phyloP scores from a whole-genome alignment of 1,140 invertebrate species.

The Megalonaias nervosa region DNA sequence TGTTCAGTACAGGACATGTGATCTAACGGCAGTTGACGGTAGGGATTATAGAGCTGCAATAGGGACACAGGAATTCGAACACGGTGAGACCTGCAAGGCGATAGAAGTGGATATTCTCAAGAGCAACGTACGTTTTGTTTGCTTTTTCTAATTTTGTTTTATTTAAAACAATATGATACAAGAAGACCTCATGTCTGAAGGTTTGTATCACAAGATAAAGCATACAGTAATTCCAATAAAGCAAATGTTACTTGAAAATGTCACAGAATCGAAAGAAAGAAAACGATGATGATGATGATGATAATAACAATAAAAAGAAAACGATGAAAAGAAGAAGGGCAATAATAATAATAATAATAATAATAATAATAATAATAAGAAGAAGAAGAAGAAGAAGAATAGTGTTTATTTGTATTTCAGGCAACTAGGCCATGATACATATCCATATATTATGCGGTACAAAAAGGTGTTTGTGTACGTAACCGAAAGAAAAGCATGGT shows the following conservation, averaged over 20 bases:
- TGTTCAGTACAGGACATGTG: slow-evolving; percentile 76
- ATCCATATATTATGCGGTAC: neutral
- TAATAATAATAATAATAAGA: neutral
- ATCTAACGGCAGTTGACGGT: slow-evolving; percentile 76
- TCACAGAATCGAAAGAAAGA: neutral
- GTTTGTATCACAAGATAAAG: neutral
- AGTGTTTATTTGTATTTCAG: neutral
- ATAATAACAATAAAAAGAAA: neutral
- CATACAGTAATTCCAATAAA: neutral
- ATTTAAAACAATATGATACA: neutral
- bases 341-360: neutral
- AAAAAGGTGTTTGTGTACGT: neutral
- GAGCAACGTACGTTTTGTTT: neutral
- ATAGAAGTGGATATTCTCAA: slow-evolving; percentile 75
- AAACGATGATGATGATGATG: neutral
- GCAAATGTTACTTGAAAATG: neutral
- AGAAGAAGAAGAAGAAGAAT: neutral
- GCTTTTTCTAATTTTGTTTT: neutral
- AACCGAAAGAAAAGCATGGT: neutral
- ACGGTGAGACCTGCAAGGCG: slow-evolving; percentile 74
- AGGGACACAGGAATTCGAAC: slow-evolving; percentile 76
- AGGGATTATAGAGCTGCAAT: slow-evolving; percentile 73
- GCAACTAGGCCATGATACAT: neutral
- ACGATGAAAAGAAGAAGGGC: neutral
- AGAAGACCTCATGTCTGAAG: neutral